These are phyloP conservation scores for Acropternis orthonyx DNA, from an alignment of 2,797 vertebrate genomes.

Conservation along the genomic window DNA sequence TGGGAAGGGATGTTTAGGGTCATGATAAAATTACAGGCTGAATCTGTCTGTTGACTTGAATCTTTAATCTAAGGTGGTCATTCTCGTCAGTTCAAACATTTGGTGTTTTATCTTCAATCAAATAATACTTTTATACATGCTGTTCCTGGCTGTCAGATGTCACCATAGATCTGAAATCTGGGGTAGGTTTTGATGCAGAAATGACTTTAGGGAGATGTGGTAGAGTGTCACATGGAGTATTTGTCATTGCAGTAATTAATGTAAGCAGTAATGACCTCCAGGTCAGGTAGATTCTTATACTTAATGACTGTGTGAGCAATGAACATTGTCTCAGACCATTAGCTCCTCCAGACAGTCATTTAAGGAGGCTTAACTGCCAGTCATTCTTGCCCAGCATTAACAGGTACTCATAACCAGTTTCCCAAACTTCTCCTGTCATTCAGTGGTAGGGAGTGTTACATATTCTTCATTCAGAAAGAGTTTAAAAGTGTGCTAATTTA, in stretches of 20 bases:
- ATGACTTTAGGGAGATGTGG: not conserved
- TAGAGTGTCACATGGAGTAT: not conserved
- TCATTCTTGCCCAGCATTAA: not conserved
- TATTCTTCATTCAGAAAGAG: not conserved
- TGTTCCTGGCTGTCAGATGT: not conserved
- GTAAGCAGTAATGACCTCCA: slow-evolving; percentile 16
- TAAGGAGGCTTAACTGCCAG: not conserved
- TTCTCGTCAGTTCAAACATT: not conserved
- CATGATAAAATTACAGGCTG: not conserved
- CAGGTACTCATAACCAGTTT: not conserved
- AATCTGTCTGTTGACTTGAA: not conserved
- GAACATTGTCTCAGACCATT: not conserved
- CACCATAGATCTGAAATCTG: not conserved
- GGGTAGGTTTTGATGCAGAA: not conserved
- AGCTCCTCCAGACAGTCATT: not conserved
- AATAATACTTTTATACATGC: not conserved
- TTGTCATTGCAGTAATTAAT: not conserved
- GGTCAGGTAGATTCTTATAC: slow-evolving; percentile 4
- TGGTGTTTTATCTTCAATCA: not conserved
- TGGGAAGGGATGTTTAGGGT: not conserved
- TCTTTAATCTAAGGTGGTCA: not conserved
- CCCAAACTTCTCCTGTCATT: not conserved
- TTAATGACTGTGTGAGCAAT: slow-evolving; percentile 1
- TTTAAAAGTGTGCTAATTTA: not conserved
- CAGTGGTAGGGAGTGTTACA: not conserved